Base-by-base conservation (phyloP, 2,888 invertebrate genomes). In the Noctua pronuba region DNA sequence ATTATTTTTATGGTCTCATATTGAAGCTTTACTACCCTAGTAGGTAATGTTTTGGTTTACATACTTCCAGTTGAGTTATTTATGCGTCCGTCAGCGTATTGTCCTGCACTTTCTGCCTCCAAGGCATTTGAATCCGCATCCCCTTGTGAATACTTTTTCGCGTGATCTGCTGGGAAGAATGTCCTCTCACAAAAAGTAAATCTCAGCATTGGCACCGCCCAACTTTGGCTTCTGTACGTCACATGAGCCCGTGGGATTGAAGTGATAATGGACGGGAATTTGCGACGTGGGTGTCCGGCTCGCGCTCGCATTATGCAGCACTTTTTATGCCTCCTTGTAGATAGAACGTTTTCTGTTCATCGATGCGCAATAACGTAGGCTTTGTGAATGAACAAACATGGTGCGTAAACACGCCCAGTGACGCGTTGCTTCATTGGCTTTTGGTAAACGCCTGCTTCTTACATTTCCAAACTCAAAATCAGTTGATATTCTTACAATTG, bases 221-320 rank as follows among this genome's bases (percentile, higher is more conserved):
- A 92, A 90, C 89, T 89, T 90, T 92, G 94, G 95, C 95, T 95
- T 94, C 95, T 93, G 95, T 92, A 86, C 90, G 95, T 93, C 92
- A 96, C 92, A 92, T 89, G 95, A 96, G 93, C 95, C 95, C 96
- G 95, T 96, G 96, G 94, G 96, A 96, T 92, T 92, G 89, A 80
- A 86, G 85, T 86, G 91, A 94, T 95, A 95, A 95, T 94, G 93
- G 93, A 85, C 88, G 91, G 86, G 92, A 93, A 93, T 94, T 92
- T 76, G 93, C 96, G 79, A 94, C 96, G 96, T 96, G 96, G 96
- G 96, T 96, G 96, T 96, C 94, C 96, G 89, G 87, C 90, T 88
- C 91, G 90, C 91, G 90, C 90, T 88, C 90, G 92, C 92, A 93
- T 95, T 95, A 93, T 95, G 92, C 91, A 92, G 91, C 90, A 92